These are phyloP conservation scores for Megaceryle alcyon DNA, from an alignment of 2,797 vertebrate genomes.

Conservation along the genomic window DNA sequence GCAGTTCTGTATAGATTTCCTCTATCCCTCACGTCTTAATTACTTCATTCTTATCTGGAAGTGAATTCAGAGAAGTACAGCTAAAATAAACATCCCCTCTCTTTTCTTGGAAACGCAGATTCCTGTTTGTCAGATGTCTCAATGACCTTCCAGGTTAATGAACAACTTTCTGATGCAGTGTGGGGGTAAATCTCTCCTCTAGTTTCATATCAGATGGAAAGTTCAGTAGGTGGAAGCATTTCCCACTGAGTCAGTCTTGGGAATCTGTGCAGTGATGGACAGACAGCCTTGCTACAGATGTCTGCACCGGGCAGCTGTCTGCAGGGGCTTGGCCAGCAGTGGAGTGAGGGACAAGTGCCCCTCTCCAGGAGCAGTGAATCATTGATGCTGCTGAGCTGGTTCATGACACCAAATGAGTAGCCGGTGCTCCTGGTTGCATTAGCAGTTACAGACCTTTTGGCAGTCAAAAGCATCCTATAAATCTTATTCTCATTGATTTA, in stretches of 20 bases:
- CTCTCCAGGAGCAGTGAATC: not conserved
- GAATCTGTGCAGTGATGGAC: not conserved
- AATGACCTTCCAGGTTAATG: not conserved
- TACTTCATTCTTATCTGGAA: not conserved
- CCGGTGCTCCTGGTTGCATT: not conserved
- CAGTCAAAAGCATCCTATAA: not conserved
- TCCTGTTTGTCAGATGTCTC: not conserved
- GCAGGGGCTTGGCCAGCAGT: fast-evolving
- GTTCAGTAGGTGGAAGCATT: not conserved
- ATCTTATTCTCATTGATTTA: not conserved
- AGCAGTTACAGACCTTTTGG: not conserved
- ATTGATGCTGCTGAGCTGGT: not conserved
- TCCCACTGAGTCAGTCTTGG: not conserved
- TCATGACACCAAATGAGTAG: not conserved
- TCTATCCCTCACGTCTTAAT: not conserved
- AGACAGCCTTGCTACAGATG: not conserved
- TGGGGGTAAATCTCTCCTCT: not conserved
- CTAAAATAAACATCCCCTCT: not conserved
- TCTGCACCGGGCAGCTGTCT: not conserved
- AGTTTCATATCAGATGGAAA: not conserved
- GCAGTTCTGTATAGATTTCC: not conserved
- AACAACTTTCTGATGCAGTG: not conserved
- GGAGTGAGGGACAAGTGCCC: not conserved
- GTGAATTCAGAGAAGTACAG: not conserved
- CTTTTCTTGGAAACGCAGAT: not conserved